Evolutionary conservation across 2,888 invertebrate genomes (phyloP).

Genomic region (Charanyca ferruginea): DNA sequence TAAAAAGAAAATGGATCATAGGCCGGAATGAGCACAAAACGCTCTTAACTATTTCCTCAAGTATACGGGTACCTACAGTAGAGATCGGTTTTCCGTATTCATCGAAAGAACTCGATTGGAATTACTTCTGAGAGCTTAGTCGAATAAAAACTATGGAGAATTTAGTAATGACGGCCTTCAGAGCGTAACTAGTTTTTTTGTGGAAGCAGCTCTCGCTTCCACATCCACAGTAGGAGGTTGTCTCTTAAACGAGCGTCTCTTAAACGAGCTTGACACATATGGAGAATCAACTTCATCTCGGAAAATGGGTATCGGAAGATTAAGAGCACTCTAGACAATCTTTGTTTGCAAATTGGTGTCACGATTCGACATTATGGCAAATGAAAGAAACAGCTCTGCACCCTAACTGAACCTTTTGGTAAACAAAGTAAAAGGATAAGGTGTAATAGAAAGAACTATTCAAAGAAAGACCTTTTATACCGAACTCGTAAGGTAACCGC

Average conservation of each 20-base stretch:
- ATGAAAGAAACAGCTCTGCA: conserved; percentile 1
- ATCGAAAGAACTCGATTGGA: conserved; percentile 69
- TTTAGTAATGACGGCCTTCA: conserved; percentile 86
- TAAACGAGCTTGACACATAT: conserved; percentile 72
- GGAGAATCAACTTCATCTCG: conserved; percentile 61
- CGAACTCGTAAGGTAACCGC: conserved; percentile 47
- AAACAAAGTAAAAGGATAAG: conserved; percentile 17
- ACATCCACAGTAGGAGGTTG: conserved; percentile 72
- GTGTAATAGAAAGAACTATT: conserved; percentile 40
- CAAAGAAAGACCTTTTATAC: conserved; percentile 41
- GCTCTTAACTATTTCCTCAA: conserved; percentile 43
- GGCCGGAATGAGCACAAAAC: conserved; percentile 38
- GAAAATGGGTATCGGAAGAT: conserved; percentile 53
- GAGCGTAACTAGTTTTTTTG: conserved; percentile 83
- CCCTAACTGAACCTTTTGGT: neutral
- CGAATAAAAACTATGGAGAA: conserved; percentile 81
- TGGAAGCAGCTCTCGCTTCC: conserved; percentile 73
- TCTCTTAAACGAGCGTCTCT: conserved; percentile 77
- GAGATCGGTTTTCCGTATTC: conserved; percentile 63
- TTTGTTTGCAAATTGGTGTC: conserved; percentile 40
- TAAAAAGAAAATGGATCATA: conserved; percentile 45
- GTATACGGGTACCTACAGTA: conserved; percentile 35
- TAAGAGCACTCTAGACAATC: conserved; percentile 40
- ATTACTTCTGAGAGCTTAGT: conserved; percentile 76
- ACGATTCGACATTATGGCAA: conserved; percentile 14